Evolutionary conservation across 2,797 vertebrate species (phyloP), one percentile per base, ranked within the genome.

Genomic region (Schizopygopsis pylzovi): DNA sequence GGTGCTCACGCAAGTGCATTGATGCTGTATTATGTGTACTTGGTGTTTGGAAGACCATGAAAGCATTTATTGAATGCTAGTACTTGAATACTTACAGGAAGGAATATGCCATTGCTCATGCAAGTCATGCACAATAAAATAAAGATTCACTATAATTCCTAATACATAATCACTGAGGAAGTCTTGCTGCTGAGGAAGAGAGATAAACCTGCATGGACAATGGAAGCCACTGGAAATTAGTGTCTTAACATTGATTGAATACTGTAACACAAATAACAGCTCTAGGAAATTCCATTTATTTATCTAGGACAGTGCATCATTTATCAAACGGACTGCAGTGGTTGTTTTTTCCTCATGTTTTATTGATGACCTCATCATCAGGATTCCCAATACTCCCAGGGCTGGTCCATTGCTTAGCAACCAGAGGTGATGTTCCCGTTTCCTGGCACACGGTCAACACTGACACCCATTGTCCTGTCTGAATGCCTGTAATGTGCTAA

Each of bases 371-470:
- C 52, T 49, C 33, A 85, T 80, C 33, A 22, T 59, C 78, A 65
- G 70, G 78, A 85, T 81, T 63, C 70, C 68, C 56, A 54, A 61
- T 81, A 63, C 70, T 81, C 84, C 47, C 45, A 43, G 70, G 37
- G 28, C 20, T 83, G 87, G 43, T 77, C 33, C 37, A 72, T 82
- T 78, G 70, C 59, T 67, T 83, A 71, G 85, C 84, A 77, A 88
- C 81, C 77, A 81, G 70, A 72, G 47, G 59, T 68, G 70, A 70
- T 70, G 61, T 79, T 79, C 71, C 76, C 10, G 13, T 39, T 70
- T 81, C 68, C 83, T 85, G 83, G 63, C 79, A 54, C 43, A 47
- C 54, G 72, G 73, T 71, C 84, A 86, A 22, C 77, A 67, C 10
- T 22, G 45, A 75, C 22, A 81, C 20, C 9, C 28, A 82, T 47